These are phyloP conservation scores for Chinchilla lanigera DNA, from an alignment of 2,113 vertebrate species.

Conservation along the genomic window DNA sequence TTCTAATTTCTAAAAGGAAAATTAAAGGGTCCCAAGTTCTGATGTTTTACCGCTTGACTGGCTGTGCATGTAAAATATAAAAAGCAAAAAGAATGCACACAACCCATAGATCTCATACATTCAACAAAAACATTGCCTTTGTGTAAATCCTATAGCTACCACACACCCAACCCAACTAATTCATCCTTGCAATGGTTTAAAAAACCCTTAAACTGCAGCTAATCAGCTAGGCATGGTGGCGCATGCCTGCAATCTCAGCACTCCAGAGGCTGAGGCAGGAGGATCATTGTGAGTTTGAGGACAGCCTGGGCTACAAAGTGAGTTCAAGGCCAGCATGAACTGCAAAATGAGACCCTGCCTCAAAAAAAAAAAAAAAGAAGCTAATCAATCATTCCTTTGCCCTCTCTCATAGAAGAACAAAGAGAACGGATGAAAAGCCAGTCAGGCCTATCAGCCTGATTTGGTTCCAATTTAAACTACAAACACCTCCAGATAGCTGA, in stretches of 20 bases:
- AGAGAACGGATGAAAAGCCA: background rate
- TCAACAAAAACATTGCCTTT: background rate
- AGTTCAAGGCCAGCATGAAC: too few relatives aligned
- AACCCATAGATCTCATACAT: background rate
- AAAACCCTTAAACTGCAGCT: background rate
- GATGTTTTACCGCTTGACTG: background rate
- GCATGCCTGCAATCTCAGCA: too few relatives aligned
- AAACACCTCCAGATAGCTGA: background rate
- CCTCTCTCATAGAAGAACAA: background rate
- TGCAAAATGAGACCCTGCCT: too few relatives aligned
- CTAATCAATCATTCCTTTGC: background rate
- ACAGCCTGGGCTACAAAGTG: too few relatives aligned
- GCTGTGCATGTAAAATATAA: background rate
- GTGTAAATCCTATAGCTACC: background rate
- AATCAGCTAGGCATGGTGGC: background rate
- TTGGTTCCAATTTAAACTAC: background rate
- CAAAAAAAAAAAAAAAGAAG: background rate
- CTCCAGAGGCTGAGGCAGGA: too few relatives aligned
- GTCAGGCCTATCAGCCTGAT: background rate
- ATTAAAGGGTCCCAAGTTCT: background rate
- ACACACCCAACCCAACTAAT: background rate
- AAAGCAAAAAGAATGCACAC: background rate
- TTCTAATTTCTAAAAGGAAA: background rate
- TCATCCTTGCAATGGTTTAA: background rate
- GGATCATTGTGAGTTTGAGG: too few relatives aligned